Evolutionary conservation across 2,113 vertebrate genomes (phyloP).

Genomic region (Speoplatyrhinus poulsoni): DNA sequence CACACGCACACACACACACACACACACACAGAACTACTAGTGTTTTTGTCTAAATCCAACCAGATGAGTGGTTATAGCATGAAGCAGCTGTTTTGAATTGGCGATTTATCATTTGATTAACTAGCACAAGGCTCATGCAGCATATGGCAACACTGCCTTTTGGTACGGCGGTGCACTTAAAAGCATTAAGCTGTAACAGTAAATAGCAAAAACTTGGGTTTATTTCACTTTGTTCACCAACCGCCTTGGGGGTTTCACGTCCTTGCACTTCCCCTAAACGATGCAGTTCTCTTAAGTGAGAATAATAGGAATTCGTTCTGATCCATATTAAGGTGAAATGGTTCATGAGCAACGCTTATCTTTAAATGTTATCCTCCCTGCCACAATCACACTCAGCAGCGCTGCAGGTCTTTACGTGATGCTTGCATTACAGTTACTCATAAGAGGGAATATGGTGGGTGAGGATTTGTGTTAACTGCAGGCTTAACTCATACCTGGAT

Average conservation of each 20-base stretch:
- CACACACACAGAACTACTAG: no score
- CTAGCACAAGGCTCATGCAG: conserved; percentile 12
- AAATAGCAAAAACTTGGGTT: conserved; percentile 59
- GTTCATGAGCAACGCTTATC: conserved; percentile 54
- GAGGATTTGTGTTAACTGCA: conserved; percentile 60
- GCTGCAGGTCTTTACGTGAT: conserved; percentile 45
- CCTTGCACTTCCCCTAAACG: conserved; percentile 22
- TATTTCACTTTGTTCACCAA: conserved; percentile 46
- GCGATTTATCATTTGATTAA: conserved; percentile 58
- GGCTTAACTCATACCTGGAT: conserved; percentile 60
- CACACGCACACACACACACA: not conserved
- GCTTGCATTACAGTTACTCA: conserved; percentile 61
- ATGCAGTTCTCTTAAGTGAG: conserved; percentile 13
- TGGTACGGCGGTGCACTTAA: conserved; percentile 38
- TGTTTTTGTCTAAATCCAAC: conserved; percentile 32
- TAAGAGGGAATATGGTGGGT: conserved; percentile 49
- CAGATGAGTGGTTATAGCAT: conserved; percentile 25
- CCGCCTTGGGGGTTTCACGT: conserved; percentile 41
- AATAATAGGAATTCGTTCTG: conserved; percentile 45
- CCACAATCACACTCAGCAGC: conserved; percentile 55
- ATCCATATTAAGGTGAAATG: conserved; percentile 56
- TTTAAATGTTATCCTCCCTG: conserved; percentile 46
- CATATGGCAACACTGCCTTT: conserved; percentile 44
- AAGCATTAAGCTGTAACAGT: conserved; percentile 48
- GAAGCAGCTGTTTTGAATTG: conserved; percentile 40